Evolutionary conservation across 2,888 invertebrate species (phyloP).

Genomic region (Paralinhomoeus sp.): DNA sequence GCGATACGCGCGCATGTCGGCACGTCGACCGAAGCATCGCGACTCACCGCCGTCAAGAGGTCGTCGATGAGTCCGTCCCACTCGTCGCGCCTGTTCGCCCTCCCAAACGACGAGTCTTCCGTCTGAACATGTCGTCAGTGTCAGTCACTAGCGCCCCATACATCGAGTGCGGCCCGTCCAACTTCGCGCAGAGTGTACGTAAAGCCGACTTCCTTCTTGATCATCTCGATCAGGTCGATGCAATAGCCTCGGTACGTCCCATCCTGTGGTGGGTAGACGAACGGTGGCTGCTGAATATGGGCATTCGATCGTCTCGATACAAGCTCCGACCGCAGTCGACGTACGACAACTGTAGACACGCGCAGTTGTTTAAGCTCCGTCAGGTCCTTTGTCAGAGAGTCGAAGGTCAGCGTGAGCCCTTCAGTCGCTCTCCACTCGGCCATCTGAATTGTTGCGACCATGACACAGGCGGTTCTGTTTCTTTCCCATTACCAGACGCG

Average conservation of each 20-base stretch:
- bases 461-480: neutral
- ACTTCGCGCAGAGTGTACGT: slow-evolving; percentile 64
- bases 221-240: slow-evolving; percentile 69
- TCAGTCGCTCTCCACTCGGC: slow-evolving; percentile 16
- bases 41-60: slow-evolving; percentile 47
- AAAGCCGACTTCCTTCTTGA: slow-evolving; percentile 52
- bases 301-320: neutral
- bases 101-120: slow-evolving; percentile 57
- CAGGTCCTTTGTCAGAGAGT: slow-evolving; percentile 14
- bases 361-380: slow-evolving; percentile 14
- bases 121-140: neutral
- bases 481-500: slow-evolving; percentile 17
- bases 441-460: slow-evolving; percentile 8
- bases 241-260: slow-evolving; percentile 49
- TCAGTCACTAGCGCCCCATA: neutral
- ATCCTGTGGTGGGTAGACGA: slow-evolving; percentile 25
- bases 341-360: slow-evolving; percentile 17
- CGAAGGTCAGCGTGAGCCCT: slow-evolving; percentile 15
- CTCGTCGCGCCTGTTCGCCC: slow-evolving; percentile 58
- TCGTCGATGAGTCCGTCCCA: slow-evolving; percentile 54
- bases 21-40: neutral
- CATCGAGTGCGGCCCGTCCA: slow-evolving; percentile 17
- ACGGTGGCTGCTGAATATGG: slow-evolving; percentile 32
- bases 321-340: neutral
- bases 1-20: neutral